Conservation (phyloP, 2,888 invertebrate species). For the Melieria picta region DNA sequence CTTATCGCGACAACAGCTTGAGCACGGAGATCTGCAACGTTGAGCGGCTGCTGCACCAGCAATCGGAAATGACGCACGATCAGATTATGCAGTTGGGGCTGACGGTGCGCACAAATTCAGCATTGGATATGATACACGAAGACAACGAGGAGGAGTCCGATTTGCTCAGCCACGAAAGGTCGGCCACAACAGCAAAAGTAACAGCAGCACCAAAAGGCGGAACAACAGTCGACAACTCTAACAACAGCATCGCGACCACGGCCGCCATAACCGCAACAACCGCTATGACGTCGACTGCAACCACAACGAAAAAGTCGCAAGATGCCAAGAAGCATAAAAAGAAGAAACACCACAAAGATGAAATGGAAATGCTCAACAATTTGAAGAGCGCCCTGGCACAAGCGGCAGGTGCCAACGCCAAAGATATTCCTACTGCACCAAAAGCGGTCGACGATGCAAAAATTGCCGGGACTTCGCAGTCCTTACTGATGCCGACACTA, state of each 20-base stretch:
- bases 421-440: neutral
- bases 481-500: too few species aligned
- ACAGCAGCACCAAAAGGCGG: constrained; percentile 35
- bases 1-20: constrained; percentile 78
- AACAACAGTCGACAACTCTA: neutral
- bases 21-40: constrained; percentile 50
- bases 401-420: constrained; percentile 20
- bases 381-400: constrained; percentile 57
- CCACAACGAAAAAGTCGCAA: constrained; percentile 39
- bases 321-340: constrained; percentile 57
- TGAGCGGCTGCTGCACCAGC: constrained; percentile 49
- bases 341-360: constrained; percentile 61
- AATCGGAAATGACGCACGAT: constrained; percentile 47
- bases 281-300: neutral
- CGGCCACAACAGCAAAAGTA: neutral
- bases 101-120: constrained; percentile 74
- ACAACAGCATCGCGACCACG: constrained; percentile 11
- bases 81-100: constrained; percentile 41
- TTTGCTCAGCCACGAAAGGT: neutral
- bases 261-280: constrained; percentile 32
- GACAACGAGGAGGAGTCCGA: constrained; percentile 74
- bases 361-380: constrained; percentile 65
- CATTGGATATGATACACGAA: constrained; percentile 88
- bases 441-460: neutral
- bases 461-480: too few species aligned